A percentile compares a stretch with the other conserved stretches of the same genome.
These are phyloP conservation scores for Sussaba pulchella DNA, from an alignment of 2,888 invertebrate genomes.

Conservation along the genomic window DNA sequence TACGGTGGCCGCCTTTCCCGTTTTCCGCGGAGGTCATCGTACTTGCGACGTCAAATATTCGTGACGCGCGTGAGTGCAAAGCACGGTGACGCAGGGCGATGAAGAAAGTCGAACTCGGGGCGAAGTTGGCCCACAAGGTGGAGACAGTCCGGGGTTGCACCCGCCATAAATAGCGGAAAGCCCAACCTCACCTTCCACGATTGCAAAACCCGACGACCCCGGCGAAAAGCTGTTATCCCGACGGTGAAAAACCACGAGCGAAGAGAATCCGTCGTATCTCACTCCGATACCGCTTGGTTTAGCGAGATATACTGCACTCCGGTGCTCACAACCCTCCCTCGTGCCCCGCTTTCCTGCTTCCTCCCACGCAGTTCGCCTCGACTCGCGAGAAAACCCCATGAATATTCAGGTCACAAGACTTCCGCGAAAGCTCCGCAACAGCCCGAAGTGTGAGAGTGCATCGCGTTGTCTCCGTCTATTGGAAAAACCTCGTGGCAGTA, in stretches of 20 bases:
- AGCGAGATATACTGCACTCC: conserved; percentile 9
- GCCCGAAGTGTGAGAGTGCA: conserved; percentile 16
- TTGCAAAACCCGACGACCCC: conserved; percentile 19
- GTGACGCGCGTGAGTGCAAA: not conserved
- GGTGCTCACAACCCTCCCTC: not conserved
- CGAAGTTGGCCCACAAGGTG: not conserved
- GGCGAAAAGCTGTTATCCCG: conserved; percentile 38
- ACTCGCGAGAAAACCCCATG: conserved; percentile 47
- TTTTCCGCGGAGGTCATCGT: conserved; percentile 48
- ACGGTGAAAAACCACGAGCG: conserved; percentile 28
- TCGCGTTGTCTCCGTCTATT: conserved; percentile 13
- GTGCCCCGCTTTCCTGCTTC: not conserved
- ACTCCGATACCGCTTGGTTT: conserved; percentile 34
- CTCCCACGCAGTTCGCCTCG: not conserved
- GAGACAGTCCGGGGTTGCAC: not conserved
- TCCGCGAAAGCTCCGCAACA: conserved; percentile 25
- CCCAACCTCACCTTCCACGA: conserved; percentile 7
- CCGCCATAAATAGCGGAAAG: conserved; percentile 11
- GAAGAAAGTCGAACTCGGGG: not conserved
- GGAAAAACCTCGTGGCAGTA: conserved; percentile 24
- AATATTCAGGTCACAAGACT: conserved; percentile 62
- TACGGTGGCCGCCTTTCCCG: conserved; percentile 55
- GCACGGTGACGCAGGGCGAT: not conserved
- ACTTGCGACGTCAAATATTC: conserved; percentile 43
- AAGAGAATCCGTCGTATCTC: conserved; percentile 29